phyloP scores from a whole-genome alignment of 1,140 invertebrate species.

The Musca domestica region DNA sequence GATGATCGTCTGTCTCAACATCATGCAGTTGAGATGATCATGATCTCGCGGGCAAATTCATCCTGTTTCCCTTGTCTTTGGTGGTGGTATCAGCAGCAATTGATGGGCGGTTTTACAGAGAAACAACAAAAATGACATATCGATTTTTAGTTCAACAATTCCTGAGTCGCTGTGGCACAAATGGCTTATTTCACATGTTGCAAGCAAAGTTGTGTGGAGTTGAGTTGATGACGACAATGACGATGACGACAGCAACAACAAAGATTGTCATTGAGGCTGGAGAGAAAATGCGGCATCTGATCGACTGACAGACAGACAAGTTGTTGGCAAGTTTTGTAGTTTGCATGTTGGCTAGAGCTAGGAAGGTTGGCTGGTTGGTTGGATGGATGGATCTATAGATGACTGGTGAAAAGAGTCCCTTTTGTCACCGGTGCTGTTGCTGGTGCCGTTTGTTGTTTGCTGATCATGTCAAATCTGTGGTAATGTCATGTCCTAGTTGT shows the following conservation, averaged over 20 bases:
- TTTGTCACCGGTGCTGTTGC: too few species aligned
- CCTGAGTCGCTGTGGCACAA: neutral
- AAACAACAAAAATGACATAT: conserved; percentile 19
- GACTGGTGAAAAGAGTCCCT: too few species aligned
- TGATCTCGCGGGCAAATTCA: neutral
- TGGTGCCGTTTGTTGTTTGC: too few species aligned
- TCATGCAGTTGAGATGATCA: neutral
- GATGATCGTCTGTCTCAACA: neutral
- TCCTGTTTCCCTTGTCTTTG: too few species aligned
- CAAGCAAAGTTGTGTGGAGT: too few species aligned
- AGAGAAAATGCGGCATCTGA: neutral
- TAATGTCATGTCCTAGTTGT: conserved; percentile 6
- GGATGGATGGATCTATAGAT: too few species aligned
- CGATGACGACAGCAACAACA: too few species aligned
- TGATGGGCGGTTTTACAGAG: conserved; percentile 19
- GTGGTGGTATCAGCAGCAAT: neutral
- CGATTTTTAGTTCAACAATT: neutral
- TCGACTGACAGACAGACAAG: conserved; percentile 14
- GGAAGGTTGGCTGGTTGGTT: neutral
- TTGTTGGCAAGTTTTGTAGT: conserved; percentile 17
- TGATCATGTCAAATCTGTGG: conserved; percentile 20
- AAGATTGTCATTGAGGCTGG: too few species aligned
- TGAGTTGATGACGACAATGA: too few species aligned
- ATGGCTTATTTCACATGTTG: too few species aligned
- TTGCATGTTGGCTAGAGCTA: conserved; percentile 1